These are phyloP conservation scores for Petrolisthes manimaculis DNA, from an alignment of 2,888 invertebrate species.

Conservation along the genomic window DNA sequence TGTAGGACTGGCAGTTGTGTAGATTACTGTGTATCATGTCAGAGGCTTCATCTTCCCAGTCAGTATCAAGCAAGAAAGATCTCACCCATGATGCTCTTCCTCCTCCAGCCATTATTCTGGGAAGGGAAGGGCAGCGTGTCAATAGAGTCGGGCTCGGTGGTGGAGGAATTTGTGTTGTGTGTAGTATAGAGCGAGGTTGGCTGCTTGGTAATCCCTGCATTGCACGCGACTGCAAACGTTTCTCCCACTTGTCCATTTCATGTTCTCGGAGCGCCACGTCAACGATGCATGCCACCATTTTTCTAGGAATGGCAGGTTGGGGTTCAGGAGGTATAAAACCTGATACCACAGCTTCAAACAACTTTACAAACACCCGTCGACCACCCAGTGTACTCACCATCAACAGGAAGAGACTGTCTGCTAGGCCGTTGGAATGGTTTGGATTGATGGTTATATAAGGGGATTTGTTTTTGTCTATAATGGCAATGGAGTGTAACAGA, in stretches of 20 bases:
- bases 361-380: conserved; percentile 44
- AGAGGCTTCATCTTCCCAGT: conserved; percentile 38
- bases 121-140: conserved; percentile 5
- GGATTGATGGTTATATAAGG: conserved; percentile 44
- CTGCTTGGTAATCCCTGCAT: conserved; percentile 18
- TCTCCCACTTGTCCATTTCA: conserved; percentile 58
- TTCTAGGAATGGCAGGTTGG: conserved; percentile 51
- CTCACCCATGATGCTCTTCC: conserved; percentile 41
- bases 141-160: conserved; percentile 17
- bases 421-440: conserved; percentile 49
- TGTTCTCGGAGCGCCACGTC: conserved; percentile 56
- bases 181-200: not conserved
- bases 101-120: not conserved
- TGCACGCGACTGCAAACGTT: conserved; percentile 33
- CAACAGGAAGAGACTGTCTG: conserved; percentile 47
- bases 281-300: conserved; percentile 39
- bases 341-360: conserved; percentile 58
- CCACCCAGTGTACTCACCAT: conserved; percentile 20
- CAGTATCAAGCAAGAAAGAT: conserved; percentile 39
- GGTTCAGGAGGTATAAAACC: conserved; percentile 60
- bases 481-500: conserved; percentile 35
- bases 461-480: conserved; percentile 9
- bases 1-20: conserved; percentile 1
- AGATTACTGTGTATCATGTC: not conserved
- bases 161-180: not conserved